Evolutionary conservation across 2,888 invertebrate genomes (phyloP).

Genomic region (Pycnomerus fuliginosus): DNA sequence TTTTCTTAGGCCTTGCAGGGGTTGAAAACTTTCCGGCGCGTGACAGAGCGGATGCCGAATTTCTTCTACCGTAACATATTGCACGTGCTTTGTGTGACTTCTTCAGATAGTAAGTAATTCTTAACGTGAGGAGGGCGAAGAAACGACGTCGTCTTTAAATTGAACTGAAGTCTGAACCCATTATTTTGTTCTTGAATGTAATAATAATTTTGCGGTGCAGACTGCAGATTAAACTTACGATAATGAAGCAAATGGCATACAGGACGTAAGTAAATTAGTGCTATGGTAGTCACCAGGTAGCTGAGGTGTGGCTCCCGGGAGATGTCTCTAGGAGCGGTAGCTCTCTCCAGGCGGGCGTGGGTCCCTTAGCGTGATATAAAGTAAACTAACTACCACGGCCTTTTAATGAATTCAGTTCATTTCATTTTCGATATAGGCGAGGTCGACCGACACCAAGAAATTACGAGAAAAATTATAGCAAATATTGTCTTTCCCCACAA

Average conservation of each 20-base stretch:
- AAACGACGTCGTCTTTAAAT: no score
- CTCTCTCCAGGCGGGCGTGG: conserved; percentile 43
- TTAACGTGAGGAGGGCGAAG: no score
- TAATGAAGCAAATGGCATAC: no score
- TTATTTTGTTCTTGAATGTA: no score
- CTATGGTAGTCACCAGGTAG: conserved; percentile 19
- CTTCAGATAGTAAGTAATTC: background rate
- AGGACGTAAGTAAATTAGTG: conserved; percentile 45
- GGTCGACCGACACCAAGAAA: no score
- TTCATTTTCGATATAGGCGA: conserved; percentile 45
- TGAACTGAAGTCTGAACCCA: no score
- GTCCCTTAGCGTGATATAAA: conserved; percentile 51
- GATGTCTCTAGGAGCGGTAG: conserved; percentile 51
- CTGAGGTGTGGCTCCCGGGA: conserved; percentile 51
- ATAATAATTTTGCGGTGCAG: no score
- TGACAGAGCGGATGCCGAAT: conserved; percentile 27
- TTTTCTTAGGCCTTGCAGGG: conserved; percentile 17
- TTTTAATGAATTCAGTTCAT: conserved; percentile 48
- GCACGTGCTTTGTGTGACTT: conserved; percentile 11
- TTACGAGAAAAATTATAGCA: no score
- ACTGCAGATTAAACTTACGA: background rate
- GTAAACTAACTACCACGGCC: conserved; percentile 44
- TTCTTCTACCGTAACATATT: conserved; percentile 17
- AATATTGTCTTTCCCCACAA: no score
- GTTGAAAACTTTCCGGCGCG: conserved; percentile 25